Conservation (phyloP, 2,888 invertebrate species). For the Philonicus albiceps region DNA sequence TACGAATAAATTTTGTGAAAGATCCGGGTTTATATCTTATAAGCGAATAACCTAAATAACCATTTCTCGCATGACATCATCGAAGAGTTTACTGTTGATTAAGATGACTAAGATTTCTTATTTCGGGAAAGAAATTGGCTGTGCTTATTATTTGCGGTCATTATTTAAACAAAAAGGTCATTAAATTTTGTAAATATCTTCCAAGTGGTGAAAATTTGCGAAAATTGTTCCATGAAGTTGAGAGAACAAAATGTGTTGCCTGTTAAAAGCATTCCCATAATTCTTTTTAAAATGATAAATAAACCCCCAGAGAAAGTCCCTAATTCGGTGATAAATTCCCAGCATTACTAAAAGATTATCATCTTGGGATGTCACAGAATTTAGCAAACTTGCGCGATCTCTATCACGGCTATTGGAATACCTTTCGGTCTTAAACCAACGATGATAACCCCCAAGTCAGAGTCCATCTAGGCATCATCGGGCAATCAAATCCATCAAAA, state of each 20-base stretch:
- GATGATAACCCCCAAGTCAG: background rate
- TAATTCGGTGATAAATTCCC: background rate
- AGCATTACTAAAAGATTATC: background rate
- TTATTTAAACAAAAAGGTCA: background rate
- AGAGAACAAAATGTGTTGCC: background rate
- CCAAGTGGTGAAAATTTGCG: background rate
- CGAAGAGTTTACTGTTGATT: background rate
- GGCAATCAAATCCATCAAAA: background rate
- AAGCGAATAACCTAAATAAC: background rate
- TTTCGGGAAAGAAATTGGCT: background rate
- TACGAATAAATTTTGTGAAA: background rate
- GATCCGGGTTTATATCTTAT: background rate
- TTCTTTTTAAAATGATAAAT: background rate
- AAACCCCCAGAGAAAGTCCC: background rate
- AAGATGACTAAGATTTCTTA: background rate
- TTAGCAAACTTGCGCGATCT: background rate
- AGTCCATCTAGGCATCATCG: background rate
- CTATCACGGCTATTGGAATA: background rate
- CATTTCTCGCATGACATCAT: background rate
- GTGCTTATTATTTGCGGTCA: background rate
- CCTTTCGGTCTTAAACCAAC: background rate
- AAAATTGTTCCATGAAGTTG: background rate
- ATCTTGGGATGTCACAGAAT: background rate
- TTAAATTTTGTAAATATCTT: background rate
- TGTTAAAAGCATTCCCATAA: background rate